Conservation (phyloP, 2,797 vertebrate genomes). For the Onychomys arenicola region DNA sequence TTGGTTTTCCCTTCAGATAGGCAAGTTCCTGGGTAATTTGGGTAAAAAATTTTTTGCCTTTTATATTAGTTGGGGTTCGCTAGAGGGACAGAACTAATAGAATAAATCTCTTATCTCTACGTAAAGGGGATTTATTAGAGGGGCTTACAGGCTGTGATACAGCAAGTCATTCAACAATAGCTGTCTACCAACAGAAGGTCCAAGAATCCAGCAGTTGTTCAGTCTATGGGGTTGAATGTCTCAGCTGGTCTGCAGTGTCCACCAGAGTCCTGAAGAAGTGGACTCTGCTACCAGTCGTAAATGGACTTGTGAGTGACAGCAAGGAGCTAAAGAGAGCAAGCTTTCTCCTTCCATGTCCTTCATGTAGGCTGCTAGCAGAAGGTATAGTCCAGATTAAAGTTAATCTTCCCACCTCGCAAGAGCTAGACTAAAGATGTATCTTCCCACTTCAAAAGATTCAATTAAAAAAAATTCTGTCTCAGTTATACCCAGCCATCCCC, state of each 20-base stretch:
- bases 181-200: background rate
- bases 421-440: background rate
- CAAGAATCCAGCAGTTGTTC: background rate
- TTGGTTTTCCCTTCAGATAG: conserved; percentile 46
- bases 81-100: background rate
- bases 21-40: background rate
- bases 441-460: background rate
- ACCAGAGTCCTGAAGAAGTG: too few relatives aligned
- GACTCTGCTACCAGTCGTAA: background rate
- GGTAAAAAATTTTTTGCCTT: background rate
- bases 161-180: background rate
- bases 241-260: background rate
- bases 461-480: background rate
- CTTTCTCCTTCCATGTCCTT: background rate
- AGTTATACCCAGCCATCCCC: background rate
- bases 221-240: background rate
- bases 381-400: background rate
- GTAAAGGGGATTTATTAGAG: background rate
- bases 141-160: background rate
- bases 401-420: background rate
- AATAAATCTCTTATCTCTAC: background rate
- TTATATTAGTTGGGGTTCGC: background rate
- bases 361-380: background rate
- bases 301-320: background rate
- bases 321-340: too few relatives aligned